These are phyloP conservation scores for Diprion similis DNA, from an alignment of 1,140 invertebrate species.

Conservation along the genomic window DNA sequence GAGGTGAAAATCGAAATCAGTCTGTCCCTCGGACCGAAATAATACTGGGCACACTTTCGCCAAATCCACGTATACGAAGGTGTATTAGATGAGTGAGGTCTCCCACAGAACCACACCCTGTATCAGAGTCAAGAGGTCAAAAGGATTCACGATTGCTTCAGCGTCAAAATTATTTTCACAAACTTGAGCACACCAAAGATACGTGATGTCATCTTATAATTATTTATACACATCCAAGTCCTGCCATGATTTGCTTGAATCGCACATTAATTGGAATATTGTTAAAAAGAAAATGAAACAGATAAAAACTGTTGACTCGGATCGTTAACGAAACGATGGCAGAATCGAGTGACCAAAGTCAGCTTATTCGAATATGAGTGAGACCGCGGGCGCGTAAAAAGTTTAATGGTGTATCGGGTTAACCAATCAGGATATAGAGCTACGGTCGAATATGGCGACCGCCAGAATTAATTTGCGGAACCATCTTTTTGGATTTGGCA, in stretches of 20 bases:
- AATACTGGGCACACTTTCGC: neutral
- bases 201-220: too few relatives aligned
- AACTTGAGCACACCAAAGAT: too few relatives aligned
- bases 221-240: too few relatives aligned
- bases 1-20: neutral
- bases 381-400: neutral
- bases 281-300: too few relatives aligned
- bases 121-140: neutral
- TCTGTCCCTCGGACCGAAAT: neutral
- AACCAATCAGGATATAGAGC: neutral
- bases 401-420: neutral
- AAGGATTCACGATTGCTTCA: neutral
- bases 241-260: too few relatives aligned
- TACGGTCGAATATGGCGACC: neutral
- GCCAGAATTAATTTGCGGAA: conserved; percentile 3
- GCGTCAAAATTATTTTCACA: too few relatives aligned
- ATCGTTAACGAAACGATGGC: too few relatives aligned
- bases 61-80: neutral
- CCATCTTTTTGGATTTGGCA: neutral
- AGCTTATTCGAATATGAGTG: too few relatives aligned
- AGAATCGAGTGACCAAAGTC: too few relatives aligned
- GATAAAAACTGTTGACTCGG: too few relatives aligned
- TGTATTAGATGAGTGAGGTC: neutral
- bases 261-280: too few relatives aligned
- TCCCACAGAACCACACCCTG: neutral